phyloP scores from a whole-genome alignment of 2,113 vertebrate species.

The Larimichthys crocea region DNA sequence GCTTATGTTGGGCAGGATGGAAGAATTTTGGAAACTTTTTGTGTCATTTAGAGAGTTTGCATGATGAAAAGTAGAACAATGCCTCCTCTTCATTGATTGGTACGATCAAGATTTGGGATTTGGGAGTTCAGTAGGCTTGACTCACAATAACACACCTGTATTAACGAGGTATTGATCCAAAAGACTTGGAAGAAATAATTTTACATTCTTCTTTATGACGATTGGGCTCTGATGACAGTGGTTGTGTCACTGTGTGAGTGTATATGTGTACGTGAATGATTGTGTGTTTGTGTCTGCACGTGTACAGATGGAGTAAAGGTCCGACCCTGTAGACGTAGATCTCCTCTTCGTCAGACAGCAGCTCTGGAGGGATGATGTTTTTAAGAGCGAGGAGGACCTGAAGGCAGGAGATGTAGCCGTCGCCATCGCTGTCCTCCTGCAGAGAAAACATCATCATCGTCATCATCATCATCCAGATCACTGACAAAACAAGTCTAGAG shows the following conservation, averaged over 20 bases:
- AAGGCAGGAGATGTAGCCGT: constrained; percentile 82
- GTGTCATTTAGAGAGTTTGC: no score
- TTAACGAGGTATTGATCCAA: no score
- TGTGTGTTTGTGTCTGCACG: constrained; percentile 2
- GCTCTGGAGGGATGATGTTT: constrained; percentile 76
- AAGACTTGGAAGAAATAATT: no score
- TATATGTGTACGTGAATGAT: neutral
- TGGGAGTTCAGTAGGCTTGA: no score
- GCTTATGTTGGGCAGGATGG: no score
- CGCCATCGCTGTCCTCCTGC: constrained; percentile 81
- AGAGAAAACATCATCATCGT: constrained; percentile 26
- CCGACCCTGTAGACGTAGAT: constrained; percentile 84
- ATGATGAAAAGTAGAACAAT: no score
- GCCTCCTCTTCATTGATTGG: neutral
- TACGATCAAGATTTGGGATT: no score
- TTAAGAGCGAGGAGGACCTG: constrained; percentile 84
- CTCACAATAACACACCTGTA: no score
- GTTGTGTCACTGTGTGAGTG: neutral
- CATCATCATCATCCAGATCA: neutral
- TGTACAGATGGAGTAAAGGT: neutral
- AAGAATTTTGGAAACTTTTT: no score
- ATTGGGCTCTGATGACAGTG: neutral
- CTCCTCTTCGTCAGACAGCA: constrained; percentile 85
- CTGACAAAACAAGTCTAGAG: no score
- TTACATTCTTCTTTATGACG: no score